A percentile compares a stretch with the other conserved stretches of the same genome.
Conservation (phyloP, 2,113 vertebrate genomes). For the Jaculus jaculus region DNA sequence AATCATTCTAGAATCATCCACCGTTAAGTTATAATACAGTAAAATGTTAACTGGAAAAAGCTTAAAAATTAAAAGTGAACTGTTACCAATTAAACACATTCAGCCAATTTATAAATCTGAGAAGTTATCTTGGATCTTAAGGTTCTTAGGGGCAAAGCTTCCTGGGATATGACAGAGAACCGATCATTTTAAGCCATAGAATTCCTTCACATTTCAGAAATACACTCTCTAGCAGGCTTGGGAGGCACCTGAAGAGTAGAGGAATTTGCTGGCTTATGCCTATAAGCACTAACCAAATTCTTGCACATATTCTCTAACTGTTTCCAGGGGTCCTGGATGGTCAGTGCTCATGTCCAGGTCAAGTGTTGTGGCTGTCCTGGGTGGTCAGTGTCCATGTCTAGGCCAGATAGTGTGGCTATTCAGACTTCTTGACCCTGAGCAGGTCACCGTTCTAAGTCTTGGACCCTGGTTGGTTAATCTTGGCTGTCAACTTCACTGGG, state of each 20-base stretch:
- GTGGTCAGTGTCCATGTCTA: neutral
- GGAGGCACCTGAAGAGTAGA: neutral
- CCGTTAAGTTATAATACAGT: conserved; percentile 53
- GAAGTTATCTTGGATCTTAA: conserved; percentile 10
- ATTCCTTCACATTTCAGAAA: neutral
- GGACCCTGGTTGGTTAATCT: too few species aligned
- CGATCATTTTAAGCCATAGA: neutral
- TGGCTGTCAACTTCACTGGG: too few species aligned
- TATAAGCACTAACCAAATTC: too few species aligned
- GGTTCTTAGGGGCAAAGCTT: neutral
- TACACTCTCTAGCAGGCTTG: neutral
- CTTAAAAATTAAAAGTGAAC: conserved; percentile 73
- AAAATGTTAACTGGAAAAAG: conserved; percentile 70
- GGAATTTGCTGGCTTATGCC: neutral
- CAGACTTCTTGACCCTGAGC: neutral
- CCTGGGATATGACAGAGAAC: neutral
- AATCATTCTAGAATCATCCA: conserved; percentile 66
- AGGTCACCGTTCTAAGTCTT: neutral
- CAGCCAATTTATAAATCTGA: neutral
- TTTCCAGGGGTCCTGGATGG: neutral
- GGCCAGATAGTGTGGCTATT: neutral
- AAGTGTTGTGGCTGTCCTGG: neutral
- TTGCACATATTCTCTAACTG: neutral
- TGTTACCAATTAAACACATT: conserved; percentile 61
- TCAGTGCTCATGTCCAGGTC: neutral